Percentiles rank a stretch among this genome's conserved stretches.
Conservation (phyloP, 2,797 vertebrate genomes). For the Podarcis siculus region DNA sequence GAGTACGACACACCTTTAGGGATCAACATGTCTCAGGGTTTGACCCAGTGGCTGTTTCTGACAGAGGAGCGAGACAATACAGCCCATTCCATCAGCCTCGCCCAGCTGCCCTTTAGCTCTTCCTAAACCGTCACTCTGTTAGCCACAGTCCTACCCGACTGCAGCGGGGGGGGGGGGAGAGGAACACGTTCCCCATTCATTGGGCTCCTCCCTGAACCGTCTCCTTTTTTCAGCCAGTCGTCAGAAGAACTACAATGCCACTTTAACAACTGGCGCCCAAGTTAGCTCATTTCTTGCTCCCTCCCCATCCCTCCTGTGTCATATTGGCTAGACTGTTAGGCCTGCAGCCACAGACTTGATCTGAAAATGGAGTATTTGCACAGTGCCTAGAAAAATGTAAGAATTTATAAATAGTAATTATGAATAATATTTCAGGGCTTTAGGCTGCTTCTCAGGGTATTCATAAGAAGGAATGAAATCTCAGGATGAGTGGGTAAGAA, state of each 20-base stretch:
- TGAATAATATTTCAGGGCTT: neutral
- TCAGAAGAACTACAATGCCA: neutral
- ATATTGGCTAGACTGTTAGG: neutral
- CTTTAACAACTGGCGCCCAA: neutral
- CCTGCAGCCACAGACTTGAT: neutral
- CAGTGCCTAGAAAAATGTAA: neutral
- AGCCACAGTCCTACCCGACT: neutral
- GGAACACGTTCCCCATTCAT: neutral
- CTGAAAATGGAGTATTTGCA: neutral
- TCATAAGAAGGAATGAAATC: neutral
- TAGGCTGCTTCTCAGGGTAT: neutral
- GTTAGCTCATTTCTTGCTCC: no score
- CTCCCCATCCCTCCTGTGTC: neutral
- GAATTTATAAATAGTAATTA: neutral
- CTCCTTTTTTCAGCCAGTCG: neutral
- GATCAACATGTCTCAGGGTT: neutral
- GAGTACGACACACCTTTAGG: neutral
- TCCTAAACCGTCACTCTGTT: neutral
- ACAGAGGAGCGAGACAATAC: neutral
- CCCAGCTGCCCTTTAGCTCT: neutral
- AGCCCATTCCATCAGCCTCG: no score
- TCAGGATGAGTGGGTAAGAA: neutral
- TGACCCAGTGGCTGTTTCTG: neutral
- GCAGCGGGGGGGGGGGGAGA: neutral
- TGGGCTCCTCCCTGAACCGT: neutral